Evolutionary conservation across 2,888 invertebrate species (phyloP), one percentile per base, ranked within the genome.

Genomic region (Trichogramma evanescens): DNA sequence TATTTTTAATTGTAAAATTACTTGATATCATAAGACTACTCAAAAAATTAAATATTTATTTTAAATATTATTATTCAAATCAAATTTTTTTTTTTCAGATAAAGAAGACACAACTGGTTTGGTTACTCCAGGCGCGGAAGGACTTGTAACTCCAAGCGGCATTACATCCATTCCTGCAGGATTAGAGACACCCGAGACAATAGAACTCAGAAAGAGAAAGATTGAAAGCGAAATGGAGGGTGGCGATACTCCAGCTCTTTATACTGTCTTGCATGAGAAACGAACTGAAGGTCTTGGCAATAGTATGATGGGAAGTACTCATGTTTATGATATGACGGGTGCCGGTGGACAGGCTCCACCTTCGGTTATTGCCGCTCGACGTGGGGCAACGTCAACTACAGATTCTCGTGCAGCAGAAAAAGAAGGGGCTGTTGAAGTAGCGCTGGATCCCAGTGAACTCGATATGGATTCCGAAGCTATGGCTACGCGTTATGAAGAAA

Each of bases 241-340:
- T 49, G 89, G 88, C 42, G 96, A 97, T 74, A 95, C 95, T 0
- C 97, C 96, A 1, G 92, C 93, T 0, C 80, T 99, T 40, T 99
- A 95, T 80, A 95, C 95, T 70, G 91, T 99, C 61, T 79, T 99
- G 61, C 96, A 96, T 41, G 99, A 99, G 81, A 91, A 95, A 72
- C 89, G 93, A 65, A 88, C 89, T 41, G 96, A 96, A 60, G 86
- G 93, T 55, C 86, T 97, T 58, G 89, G 91, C 1, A 89, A 89
- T 59, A 85, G 89, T 0, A 97, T 99, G 96, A 96, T 99, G 95
- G 99, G 91, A 4, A 97, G 97, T 51, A 94, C 94, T 0, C 99
- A 99, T 78, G 94, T 97, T 0, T 99, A 99, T 77, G 99, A 99
- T 74, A 87, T 99, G 80, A 86, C 89, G 46, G 85, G 84, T 39